These are phyloP conservation scores for Parus major DNA, from an alignment of 2,113 vertebrate species.

Conservation along the genomic window DNA sequence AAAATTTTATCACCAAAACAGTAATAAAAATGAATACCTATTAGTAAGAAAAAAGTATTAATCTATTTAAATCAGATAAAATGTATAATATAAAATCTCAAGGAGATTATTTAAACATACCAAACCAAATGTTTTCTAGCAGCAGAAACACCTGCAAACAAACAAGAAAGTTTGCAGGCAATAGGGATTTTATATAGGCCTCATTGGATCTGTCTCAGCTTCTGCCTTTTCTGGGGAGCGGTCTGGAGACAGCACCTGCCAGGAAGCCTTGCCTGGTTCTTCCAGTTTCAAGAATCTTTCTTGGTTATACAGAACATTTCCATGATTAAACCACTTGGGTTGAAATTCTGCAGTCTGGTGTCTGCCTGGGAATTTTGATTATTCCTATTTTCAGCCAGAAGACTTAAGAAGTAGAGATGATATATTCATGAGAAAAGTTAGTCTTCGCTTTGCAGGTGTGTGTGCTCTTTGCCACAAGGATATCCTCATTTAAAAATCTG, in stretches of 20 bases:
- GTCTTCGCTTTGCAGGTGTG: not conserved
- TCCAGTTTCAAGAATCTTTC: not conserved
- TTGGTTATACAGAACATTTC: not conserved
- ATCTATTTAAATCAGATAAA: not conserved
- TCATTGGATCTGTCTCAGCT: not conserved
- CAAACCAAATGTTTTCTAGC: not conserved
- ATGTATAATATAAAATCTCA: not conserved
- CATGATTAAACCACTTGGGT: not conserved
- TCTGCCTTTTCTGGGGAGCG: not conserved
- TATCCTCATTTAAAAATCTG: not conserved
- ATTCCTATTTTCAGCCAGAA: not conserved
- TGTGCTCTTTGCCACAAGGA: not conserved
- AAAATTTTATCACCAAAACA: slow-evolving; percentile 17
- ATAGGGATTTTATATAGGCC: not conserved
- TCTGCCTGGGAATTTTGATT: not conserved
- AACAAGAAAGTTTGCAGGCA: not conserved
- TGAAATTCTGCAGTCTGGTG: not conserved
- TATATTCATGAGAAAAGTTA: not conserved
- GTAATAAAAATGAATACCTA: slow-evolving; percentile 25
- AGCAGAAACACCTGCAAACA: not conserved
- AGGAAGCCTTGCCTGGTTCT: not conserved
- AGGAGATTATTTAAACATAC: slow-evolving; percentile 22
- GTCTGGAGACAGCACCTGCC: not conserved
- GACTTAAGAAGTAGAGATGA: not conserved
- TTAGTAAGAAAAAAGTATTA: slow-evolving; percentile 14